Evolutionary conservation across 2,888 invertebrate genomes (phyloP).

Genomic region (Sesia bembeciformis): DNA sequence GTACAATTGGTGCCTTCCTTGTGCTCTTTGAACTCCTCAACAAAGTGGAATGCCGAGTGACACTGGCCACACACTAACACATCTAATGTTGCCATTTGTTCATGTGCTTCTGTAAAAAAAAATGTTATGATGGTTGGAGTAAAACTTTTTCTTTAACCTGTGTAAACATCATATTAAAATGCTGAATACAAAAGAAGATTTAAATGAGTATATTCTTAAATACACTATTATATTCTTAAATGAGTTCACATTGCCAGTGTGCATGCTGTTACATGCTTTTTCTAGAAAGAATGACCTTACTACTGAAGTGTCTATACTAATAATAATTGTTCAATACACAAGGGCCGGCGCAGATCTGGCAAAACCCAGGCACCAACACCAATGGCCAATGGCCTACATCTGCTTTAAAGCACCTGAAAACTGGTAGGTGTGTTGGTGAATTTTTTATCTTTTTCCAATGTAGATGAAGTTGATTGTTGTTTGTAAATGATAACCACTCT

Average conservation of each 20-base stretch:
- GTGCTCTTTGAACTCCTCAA: conserved; percentile 86
- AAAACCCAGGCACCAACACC: too few relatives aligned
- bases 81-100: conserved; percentile 83
- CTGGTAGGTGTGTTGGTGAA: too few relatives aligned
- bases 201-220: neutral
- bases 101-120: conserved; percentile 78
- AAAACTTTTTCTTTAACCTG: neutral
- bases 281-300: too few relatives aligned
- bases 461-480: too few relatives aligned
- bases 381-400: too few relatives aligned
- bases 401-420: too few relatives aligned
- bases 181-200: neutral
- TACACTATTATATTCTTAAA: too few relatives aligned
- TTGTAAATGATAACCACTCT: too few relatives aligned
- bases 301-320: too few relatives aligned
- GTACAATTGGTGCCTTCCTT: conserved; percentile 76
- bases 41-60: conserved; percentile 84
- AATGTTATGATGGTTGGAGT: neutral
- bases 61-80: conserved; percentile 90
- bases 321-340: too few relatives aligned
- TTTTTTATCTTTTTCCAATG: too few relatives aligned
- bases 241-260: neutral
- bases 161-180: neutral
- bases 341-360: too few relatives aligned
- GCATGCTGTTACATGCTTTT: neutral